Base-by-base conservation (phyloP, 2,113 vertebrate genomes). In the Otis tarda region DNA sequence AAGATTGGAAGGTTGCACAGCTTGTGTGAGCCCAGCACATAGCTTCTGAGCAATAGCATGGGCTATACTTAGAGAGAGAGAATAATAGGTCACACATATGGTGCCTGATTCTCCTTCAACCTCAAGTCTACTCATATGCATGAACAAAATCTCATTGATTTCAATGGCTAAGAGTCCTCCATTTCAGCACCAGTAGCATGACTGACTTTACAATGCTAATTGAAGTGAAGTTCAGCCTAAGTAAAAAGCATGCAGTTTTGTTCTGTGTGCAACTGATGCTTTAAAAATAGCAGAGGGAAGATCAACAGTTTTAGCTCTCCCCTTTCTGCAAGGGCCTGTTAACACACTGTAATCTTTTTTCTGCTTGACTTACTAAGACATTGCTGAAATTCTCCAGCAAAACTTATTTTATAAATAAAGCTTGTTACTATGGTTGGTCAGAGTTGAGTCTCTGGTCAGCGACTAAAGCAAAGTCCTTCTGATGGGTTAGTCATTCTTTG, bases 371-470 rank as follows among this genome's bases (percentile, higher is more conserved):
- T 76, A 41, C 33, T 85, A 57, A 91, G 78, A 75, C 1, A 10
- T 78, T 3, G 1, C 28, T 73, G 37, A 91, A 63, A 37, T 90
- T 82, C 73, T 81, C 39, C 60, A 90, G 50, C 20, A 80, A 71
- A 41, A 74, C 35, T 56, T 94, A 80, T 93, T 93, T 91, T 64
- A 52, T 68, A 96, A 93, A 94, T 87, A 97, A 92, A 79, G 86
- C 80, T 73, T n/a, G 47, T 95, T 91, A 83, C 70, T 90, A 35
- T 56, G 82, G 45, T 63, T 84, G 47, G 55, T 69, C 69, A 83
- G 53, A 92, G 69, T 82, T 93, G 70, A 93, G 45, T 85, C 43
- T 79, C 85, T 87, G 55, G 63, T 90, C 63, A 86, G 86, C 79
- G 27, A 81, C 19, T 39, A 64, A 93, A 75, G n/a, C 37, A 89